These are phyloP conservation scores for Capreolus pygargus DNA, from an alignment of 2,113 vertebrate species.

Conservation along the genomic window DNA sequence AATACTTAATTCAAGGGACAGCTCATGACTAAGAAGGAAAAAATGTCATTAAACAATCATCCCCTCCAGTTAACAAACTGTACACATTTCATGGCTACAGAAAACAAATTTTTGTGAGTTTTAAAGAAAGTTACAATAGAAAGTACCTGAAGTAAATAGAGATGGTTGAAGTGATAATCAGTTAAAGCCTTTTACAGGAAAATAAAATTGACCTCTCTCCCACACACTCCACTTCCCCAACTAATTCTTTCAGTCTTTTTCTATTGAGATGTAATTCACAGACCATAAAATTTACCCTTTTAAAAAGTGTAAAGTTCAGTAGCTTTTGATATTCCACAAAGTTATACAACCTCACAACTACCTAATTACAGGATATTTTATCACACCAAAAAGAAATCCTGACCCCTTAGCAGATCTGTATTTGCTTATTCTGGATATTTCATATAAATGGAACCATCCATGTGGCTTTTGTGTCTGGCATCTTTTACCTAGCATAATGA, in stretches of 20 bases:
- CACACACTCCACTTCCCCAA: not conserved
- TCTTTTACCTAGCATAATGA: not conserved
- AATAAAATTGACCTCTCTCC: not conserved
- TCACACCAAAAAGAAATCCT: not conserved
- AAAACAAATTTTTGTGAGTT: not conserved
- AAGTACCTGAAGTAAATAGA: not conserved
- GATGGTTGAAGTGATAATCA: not conserved
- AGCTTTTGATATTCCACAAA: constrained; percentile 3
- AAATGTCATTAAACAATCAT: not conserved
- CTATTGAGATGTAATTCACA: not conserved
- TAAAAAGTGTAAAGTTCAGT: not conserved
- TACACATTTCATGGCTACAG: not conserved
- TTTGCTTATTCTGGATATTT: not conserved
- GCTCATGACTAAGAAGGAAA: not conserved
- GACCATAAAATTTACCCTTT: not conserved
- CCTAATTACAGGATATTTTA: not conserved
- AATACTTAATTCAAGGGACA: constrained; percentile 3
- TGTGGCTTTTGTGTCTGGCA: not conserved
- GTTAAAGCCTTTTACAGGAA: not conserved
- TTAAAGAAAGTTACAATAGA: not conserved
- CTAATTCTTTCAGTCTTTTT: not conserved
- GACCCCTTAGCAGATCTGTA: not conserved
- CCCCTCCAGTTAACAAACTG: constrained; percentile 3
- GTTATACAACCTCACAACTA: not conserved
- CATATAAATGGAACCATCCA: not conserved